Conservation (phyloP, 2,888 invertebrate species). For the Smittia sp. region DNA sequence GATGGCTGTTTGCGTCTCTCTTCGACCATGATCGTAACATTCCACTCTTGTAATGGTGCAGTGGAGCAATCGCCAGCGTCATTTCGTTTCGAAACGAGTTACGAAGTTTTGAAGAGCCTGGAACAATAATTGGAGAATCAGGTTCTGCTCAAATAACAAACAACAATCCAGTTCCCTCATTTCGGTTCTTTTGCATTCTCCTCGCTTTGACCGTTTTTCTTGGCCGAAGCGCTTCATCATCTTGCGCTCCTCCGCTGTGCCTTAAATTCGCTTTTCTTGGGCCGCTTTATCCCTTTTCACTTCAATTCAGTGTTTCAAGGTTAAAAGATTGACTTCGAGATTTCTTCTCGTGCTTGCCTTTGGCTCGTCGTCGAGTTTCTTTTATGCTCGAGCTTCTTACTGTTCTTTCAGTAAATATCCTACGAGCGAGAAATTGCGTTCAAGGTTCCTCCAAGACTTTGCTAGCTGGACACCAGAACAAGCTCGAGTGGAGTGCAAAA, state of each 20-base stretch:
- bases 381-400: conserved; percentile 16
- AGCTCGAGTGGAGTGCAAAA: too few species aligned
- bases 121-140: conserved; percentile 24
- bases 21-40: conserved; percentile 6
- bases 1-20: conserved; percentile 1
- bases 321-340: conserved; percentile 25
- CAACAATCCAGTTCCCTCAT: conserved; percentile 25
- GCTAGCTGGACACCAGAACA: too few species aligned
- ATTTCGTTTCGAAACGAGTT: conserved; percentile 15
- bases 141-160: conserved; percentile 23
- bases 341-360: conserved; percentile 22
- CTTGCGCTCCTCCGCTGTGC: not conserved
- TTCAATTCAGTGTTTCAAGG: conserved; percentile 39
- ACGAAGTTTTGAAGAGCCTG: conserved; percentile 15
- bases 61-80: conserved; percentile 21
- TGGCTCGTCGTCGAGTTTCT: not conserved
- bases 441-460: conserved; percentile 20
- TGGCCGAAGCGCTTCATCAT: not conserved
- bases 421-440: conserved; percentile 25
- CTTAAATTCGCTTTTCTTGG: conserved; percentile 37
- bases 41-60: conserved; percentile 34
- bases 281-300: conserved; percentile 24
- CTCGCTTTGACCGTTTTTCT: conserved; percentile 20
- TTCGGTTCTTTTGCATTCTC: conserved; percentile 30
- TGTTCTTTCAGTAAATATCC: conserved; percentile 22